Percentiles rank a stretch among this genome's conserved stretches.
Conservation (phyloP, 2,113 vertebrate genomes). For the Saimiri boliviensis region DNA sequence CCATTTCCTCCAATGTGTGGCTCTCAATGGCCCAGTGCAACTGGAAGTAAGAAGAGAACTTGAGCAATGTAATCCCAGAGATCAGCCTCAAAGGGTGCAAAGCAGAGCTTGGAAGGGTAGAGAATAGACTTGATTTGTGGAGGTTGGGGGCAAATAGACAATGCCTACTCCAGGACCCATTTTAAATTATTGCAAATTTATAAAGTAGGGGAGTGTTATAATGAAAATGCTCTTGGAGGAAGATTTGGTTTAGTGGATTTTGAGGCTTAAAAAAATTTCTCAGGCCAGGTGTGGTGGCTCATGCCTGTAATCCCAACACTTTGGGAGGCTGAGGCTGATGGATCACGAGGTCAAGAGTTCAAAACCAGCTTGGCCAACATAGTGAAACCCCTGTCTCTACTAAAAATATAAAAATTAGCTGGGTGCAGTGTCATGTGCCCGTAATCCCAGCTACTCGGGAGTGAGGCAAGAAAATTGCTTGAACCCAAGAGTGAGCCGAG, state of each 20-base stretch:
- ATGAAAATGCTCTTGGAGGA: background rate
- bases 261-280: background rate
- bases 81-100: background rate
- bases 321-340: background rate
- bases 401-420: no score
- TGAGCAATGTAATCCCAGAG: background rate
- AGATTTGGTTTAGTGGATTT: conserved; percentile 16
- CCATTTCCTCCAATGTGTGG: background rate
- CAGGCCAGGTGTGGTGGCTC: background rate
- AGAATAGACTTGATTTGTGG: background rate
- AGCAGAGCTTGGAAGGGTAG: background rate
- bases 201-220: conserved; percentile 7
- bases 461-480: no score
- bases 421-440: no score
- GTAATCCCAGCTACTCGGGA: no score
- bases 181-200: background rate
- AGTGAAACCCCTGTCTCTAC: no score
- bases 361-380: background rate
- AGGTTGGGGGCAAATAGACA: background rate
- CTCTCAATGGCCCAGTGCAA: background rate
- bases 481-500: no score
- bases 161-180: background rate
- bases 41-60: background rate
- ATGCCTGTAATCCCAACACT: background rate
- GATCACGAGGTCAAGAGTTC: background rate